Evolutionary conservation across 2,113 vertebrate genomes (phyloP), one percentile per base, ranked within the genome.

Genomic region (Calidris pygmaea): DNA sequence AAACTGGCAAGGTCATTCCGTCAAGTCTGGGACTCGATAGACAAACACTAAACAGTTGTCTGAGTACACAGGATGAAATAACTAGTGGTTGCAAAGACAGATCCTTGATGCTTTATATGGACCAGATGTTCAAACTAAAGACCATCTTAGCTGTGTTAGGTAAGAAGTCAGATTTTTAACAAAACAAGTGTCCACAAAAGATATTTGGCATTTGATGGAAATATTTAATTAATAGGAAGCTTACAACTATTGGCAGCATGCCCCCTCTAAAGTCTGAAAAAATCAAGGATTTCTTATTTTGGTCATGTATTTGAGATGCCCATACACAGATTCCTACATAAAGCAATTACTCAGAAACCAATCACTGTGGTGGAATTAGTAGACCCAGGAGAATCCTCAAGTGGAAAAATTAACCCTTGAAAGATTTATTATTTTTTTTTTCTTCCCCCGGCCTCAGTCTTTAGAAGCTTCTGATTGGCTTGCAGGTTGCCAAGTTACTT

Each of bases 371-470:
- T 62, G 47, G 26, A 85, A 71, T 62, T 83, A 79, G n/a, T 63
- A 21, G 62, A 53, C 21, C 20, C 15, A 76, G 22, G 41, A 80
- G n/a, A 84, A 76, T 34, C 27, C 14, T 50, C 24, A 82, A 47
- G 10, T 55, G 35, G 39, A 65, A 82, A 52, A 87, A 74, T 7
- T 55, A 80, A 30, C 12, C 7, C 30, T 21, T 53, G n/a, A 55
- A 74, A 60, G 48, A 34, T 30, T 56, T 47, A 39, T 70, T 41
- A 41, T 32, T 52, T 27, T 26, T 6, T 37, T 53, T 29, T 27
- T 6, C 10, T 6, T 6, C 3, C 1, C 12, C 3, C 3, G 5
- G 10, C 8, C 5, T 27, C 8, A 5, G 6, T 35, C 34, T 87
- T 55, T 43, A 79, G 30, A 75, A 67, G 23, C 3, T 90, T 85